These are phyloP conservation scores for Ifrita kowaldi DNA, from an alignment of 2,113 vertebrate genomes.

Conservation along the genomic window DNA sequence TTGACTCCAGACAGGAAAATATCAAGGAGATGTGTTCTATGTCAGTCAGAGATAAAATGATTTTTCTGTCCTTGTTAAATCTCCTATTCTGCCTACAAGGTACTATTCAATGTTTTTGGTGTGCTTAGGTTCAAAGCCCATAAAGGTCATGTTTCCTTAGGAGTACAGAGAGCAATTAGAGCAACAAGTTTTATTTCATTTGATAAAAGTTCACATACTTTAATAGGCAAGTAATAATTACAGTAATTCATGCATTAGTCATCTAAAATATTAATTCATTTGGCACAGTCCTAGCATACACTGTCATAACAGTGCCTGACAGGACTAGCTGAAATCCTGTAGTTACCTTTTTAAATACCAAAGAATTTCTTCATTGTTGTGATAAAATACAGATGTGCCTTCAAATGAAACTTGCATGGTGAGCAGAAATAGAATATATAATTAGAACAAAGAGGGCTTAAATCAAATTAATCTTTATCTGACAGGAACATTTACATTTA, in stretches of 20 bases:
- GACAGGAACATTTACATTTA: conserved; percentile 87
- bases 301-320: conserved; percentile 61
- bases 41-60: background rate
- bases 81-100: background rate
- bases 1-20: background rate
- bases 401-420: conserved; percentile 75
- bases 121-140: conserved; percentile 32
- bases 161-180: conserved; percentile 62
- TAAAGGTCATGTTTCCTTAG: conserved; percentile 51
- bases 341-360: conserved; percentile 58
- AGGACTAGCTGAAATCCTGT: conserved; percentile 59
- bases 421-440: conserved; percentile 84
- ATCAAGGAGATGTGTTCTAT: background rate
- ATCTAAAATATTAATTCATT: conserved; percentile 72
- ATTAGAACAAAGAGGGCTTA: conserved; percentile 82
- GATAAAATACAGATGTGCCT: conserved; percentile 81
- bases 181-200: conserved; percentile 66
- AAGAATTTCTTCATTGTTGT: conserved; percentile 69
- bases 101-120: conserved; percentile 8
- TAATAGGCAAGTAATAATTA: conserved; percentile 70
- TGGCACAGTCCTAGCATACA: conserved; percentile 43
- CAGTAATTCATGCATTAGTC: conserved; percentile 65
- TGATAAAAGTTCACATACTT: conserved; percentile 63
- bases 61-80: background rate
- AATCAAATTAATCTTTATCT: conserved; percentile 88